A percentile compares a stretch with the other conserved stretches of the same genome.
Conservation (phyloP, 1,140 invertebrate species). For the Zaprionus capensis region DNA sequence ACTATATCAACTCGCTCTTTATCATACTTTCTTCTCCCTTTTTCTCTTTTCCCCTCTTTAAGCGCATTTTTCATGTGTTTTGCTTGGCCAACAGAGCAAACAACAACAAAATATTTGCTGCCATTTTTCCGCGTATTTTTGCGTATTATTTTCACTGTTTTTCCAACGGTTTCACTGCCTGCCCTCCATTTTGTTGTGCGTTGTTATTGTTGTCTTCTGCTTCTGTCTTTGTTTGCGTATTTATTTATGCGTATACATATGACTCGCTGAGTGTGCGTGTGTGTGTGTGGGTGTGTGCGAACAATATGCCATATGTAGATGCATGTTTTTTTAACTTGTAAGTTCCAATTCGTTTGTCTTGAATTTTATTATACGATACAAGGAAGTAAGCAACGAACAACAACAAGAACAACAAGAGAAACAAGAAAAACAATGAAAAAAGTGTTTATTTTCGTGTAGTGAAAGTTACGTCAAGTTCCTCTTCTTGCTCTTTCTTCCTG, state of each 20-base stretch:
- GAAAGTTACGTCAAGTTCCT: conserved; percentile 25
- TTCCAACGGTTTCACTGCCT: conserved; percentile 56
- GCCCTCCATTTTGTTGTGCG: conserved; percentile 21
- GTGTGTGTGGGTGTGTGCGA: conserved; percentile 8
- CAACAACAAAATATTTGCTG: conserved; percentile 64
- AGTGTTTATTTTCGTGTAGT: conserved; percentile 68
- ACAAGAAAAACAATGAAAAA: conserved; percentile 36
- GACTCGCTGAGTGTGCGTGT: neutral
- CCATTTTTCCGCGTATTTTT: conserved; percentile 73
- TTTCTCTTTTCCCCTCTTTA: neutral
- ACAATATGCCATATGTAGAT: conserved; percentile 40
- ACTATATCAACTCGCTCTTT: conserved; percentile 19
- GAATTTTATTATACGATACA: conserved; percentile 68
- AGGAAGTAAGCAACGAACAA: neutral
- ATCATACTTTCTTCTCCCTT: neutral
- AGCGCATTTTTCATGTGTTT: conserved; percentile 28
- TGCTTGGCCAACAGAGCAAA: conserved; percentile 44
- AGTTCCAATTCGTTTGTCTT: conserved; percentile 77
- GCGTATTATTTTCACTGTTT: conserved; percentile 79
- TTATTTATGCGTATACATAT: conserved; percentile 58
- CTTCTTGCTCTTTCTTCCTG: conserved; percentile 1
- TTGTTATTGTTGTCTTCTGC: conserved; percentile 35
- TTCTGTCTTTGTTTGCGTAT: conserved; percentile 57
- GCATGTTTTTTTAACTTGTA: conserved; percentile 60
- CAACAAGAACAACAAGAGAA: neutral